These are phyloP conservation scores for Dryobates pubescens DNA, from an alignment of 2,797 vertebrate genomes.

Conservation along the genomic window DNA sequence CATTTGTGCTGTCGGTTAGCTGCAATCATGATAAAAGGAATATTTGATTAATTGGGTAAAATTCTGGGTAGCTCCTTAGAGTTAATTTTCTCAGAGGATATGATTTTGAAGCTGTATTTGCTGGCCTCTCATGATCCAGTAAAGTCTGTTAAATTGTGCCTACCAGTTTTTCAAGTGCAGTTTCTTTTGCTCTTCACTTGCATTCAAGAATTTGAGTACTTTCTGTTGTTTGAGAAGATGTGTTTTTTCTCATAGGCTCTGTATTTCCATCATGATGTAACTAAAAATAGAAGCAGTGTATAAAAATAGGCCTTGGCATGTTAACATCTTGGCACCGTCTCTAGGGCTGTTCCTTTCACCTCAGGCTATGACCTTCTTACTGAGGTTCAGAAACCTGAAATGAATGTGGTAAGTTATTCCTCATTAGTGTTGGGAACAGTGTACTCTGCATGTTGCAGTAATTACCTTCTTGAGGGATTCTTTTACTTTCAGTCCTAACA, in stretches of 20 bases:
- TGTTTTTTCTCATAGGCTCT: conserved; percentile 11
- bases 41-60: conserved; percentile 14
- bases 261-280: background rate
- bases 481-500: background rate
- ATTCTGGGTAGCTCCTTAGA: background rate
- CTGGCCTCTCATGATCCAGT: background rate
- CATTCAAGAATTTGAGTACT: background rate
- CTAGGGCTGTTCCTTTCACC: conserved; percentile 47
- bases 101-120: conserved; percentile 1
- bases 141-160: background rate
- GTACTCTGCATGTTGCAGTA: background rate
- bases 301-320: conserved; percentile 59
- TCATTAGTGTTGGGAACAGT: background rate
- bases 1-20: background rate
- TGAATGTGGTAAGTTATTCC: background rate
- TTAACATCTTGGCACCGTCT: conserved; percentile 45
- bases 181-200: background rate
- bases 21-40: background rate
- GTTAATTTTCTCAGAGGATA: background rate
- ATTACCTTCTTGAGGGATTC: background rate
- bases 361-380: conserved; percentile 49
- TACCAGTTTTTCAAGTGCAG: background rate
- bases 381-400: conserved; percentile 23
- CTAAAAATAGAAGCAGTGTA: conserved; percentile 30
- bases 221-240: background rate